phyloP scores from a whole-genome alignment of 2,113 vertebrate genomes.

The Sardina pilchardus region DNA sequence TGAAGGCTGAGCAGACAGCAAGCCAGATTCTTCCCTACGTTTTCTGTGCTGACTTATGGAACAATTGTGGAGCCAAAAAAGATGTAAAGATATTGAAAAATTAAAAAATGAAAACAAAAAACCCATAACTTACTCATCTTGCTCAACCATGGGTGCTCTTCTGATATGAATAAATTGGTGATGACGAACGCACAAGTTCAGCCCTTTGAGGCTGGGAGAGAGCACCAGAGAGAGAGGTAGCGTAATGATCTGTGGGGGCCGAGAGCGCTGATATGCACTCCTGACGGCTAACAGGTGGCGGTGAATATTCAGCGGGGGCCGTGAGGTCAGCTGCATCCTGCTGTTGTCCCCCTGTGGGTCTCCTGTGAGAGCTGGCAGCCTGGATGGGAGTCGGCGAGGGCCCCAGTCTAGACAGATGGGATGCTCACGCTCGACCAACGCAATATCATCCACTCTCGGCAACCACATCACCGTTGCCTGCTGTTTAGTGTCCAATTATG shows the following conservation, averaged over 20 bases:
- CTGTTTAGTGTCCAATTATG: not conserved
- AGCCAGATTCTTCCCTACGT: not conserved
- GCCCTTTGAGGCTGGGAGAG: not conserved
- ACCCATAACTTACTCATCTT: too few species aligned
- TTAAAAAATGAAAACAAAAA: slow-evolving; percentile 15
- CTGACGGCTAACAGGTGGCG: not conserved
- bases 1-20: not conserved
- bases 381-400: not conserved
- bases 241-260: not conserved
- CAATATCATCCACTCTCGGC: not conserved
- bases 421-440: not conserved
- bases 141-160: not conserved
- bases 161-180: not conserved
- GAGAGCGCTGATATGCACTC: not conserved
- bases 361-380: not conserved
- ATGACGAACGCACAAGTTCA: not conserved
- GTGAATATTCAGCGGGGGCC: not conserved
- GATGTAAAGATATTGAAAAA: too few species aligned
- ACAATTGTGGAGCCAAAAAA: not conserved
- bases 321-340: slow-evolving; percentile 2
- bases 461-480: not conserved
- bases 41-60: not conserved
- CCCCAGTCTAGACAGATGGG: slow-evolving; percentile 1
- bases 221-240: not conserved
- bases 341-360: not conserved